Conservation (phyloP, 2,113 vertebrate species). For the Cyphomyrus discorhynchus region DNA sequence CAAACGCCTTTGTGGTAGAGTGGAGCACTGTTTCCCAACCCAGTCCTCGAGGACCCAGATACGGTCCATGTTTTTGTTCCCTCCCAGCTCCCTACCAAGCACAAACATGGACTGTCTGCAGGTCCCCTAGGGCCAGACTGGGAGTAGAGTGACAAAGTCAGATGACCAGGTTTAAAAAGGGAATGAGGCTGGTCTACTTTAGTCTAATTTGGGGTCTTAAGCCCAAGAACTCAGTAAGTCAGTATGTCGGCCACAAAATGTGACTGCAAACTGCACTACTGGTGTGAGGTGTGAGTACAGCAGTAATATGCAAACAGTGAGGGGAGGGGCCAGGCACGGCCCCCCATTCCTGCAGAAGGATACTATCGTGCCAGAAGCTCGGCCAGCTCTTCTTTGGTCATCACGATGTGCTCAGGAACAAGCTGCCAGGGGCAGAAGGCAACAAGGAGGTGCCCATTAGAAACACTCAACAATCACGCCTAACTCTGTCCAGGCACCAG, state of each 20-base stretch:
- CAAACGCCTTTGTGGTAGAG: background rate
- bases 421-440: conserved; percentile 57
- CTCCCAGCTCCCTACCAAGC: background rate
- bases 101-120: background rate
- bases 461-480: background rate
- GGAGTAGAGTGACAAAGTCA: background rate
- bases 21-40: background rate
- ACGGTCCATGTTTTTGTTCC: background rate
- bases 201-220: background rate
- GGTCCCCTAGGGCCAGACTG: background rate
- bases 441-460: background rate
- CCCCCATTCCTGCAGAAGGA: conserved; percentile 57
- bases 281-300: background rate
- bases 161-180: background rate
- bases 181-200: background rate
- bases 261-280: background rate
- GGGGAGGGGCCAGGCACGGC: background rate
- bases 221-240: background rate
- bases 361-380: conserved; percentile 93
- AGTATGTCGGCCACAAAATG: background rate
- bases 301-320: background rate
- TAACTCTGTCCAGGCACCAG: background rate
- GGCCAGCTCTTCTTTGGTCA: conserved; percentile 93
- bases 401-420: conserved; percentile 94
- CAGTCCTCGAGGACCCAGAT: background rate